phyloP scores from a whole-genome alignment of 2,888 invertebrate species.

The Platynereis dumerilii region DNA sequence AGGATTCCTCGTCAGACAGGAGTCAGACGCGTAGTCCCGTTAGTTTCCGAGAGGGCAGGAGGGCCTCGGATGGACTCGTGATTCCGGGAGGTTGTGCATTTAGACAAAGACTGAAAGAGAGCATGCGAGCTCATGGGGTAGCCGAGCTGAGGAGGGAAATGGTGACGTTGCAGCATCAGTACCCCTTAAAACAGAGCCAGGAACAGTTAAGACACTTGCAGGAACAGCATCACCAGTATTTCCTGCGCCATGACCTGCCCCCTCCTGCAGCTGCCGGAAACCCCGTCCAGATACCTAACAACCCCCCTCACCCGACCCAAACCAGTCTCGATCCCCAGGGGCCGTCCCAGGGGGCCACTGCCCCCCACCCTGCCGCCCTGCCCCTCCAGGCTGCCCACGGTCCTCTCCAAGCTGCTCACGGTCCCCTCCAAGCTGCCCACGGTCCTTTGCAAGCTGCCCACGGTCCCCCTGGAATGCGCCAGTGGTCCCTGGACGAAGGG shows the following conservation, averaged over 20 bases:
- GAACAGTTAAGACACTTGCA: constrained; percentile 50
- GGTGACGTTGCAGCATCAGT: constrained; percentile 39
- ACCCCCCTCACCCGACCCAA: too few species aligned
- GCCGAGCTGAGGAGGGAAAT: constrained; percentile 81
- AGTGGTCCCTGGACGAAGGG: constrained; percentile 48
- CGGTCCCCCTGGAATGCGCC: constrained; percentile 61
- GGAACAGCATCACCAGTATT: constrained; percentile 34
- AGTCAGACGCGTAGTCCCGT: constrained; percentile 76
- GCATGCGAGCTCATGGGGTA: constrained; percentile 82
- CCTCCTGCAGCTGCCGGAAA: too few species aligned
- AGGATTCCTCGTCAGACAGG: constrained; percentile 44
- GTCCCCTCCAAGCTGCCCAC: too few species aligned
- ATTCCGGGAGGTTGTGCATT: constrained; percentile 73
- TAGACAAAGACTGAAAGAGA: constrained; percentile 79
- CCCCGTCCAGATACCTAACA: too few species aligned
- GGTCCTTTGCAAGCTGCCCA: constrained; percentile 26
- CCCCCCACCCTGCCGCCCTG: too few species aligned
- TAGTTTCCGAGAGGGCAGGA: constrained; percentile 73
- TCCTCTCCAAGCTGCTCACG: background rate
- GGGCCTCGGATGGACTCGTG: constrained; percentile 91
- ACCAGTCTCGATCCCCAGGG: too few species aligned
- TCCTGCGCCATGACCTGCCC: too few species aligned
- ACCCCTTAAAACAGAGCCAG: constrained; percentile 22
- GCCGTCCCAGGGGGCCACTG: too few species aligned
- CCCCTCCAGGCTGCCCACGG: too few species aligned